phyloP scores from a whole-genome alignment of 2,113 vertebrate genomes.

The Apistogramma diplotaenia region DNA sequence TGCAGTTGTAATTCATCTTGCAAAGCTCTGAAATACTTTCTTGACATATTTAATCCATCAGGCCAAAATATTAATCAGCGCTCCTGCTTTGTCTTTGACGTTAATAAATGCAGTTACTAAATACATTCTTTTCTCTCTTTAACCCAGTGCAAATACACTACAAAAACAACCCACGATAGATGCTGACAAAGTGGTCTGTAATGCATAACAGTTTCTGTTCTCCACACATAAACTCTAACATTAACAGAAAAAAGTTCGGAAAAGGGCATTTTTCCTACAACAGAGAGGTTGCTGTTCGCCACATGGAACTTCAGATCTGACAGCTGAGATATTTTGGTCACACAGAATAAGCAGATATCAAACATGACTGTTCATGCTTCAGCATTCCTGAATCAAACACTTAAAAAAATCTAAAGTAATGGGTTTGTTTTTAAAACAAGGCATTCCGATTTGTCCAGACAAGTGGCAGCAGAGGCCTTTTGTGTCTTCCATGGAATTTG shows the following conservation, averaged over 20 bases:
- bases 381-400: background rate
- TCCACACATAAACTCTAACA: background rate
- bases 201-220: background rate
- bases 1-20: background rate
- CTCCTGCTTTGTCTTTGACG: background rate
- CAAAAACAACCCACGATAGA: too few relatives aligned
- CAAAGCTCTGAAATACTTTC: background rate
- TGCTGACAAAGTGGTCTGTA: fast-evolving
- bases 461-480: slow-evolving; percentile 39
- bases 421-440: background rate
- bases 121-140: too few relatives aligned
- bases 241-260: background rate
- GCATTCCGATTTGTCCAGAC: background rate
- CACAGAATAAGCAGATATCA: background rate
- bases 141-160: too few relatives aligned
- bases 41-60: background rate
- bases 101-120: too few relatives aligned
- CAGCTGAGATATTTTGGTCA: background rate
- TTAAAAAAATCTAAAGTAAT: background rate
- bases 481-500: background rate
- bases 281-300: background rate
- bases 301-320: background rate
- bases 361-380: too few relatives aligned
- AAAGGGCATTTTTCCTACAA: too few relatives aligned
- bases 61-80: background rate